Base-by-base conservation (phyloP, 2,113 vertebrate species). In the Cranoglanis bouderius region DNA sequence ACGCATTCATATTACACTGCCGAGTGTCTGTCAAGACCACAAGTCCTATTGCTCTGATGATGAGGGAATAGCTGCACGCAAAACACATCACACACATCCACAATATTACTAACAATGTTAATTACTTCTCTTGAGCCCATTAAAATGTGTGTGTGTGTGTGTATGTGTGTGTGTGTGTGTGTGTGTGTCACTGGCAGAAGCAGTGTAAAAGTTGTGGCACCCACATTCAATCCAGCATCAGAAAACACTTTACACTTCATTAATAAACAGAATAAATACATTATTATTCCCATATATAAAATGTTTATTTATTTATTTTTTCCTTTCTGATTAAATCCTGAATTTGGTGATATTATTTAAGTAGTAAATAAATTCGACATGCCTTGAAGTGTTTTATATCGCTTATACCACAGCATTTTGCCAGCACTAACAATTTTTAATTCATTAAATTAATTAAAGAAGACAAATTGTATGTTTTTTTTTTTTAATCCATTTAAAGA, bases 1-100 rank as follows among this genome's bases (percentile, higher is more conserved):
- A 38, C 40, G 14, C 84, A 55, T 85, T 78, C 65, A 78, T 65
- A 88, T 85, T 85, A 78, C 88, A 72, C 75, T 40, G 13, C 9
- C 0, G 29, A 80, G 74, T 14, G 70, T 81, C 75, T 89, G 84
- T 85, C 26, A 70, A 53, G 61, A 82, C 24, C 19, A 86, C 59
- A 49, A 49, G 77, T 38, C 84, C 88, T 63, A 51, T 61, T 82
- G 86, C 63, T 74, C 32, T 61, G 40, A n/a, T 10, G 75, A 87
- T 70, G 43, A 87, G 49, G 46, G 59, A 70, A 65, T 32, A 70
- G 59, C 43, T 82, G 59, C 46, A 82, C 8, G 46, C 21, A 35
- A 49, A 49, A 85, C 46, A 32, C 21, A 46, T 35, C 81, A 26
- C 67, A 84, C 46, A 78, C 83, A 78, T 46, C 7, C 12, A 46